phyloP scores from a whole-genome alignment of 2,113 vertebrate genomes.

The Charina bottae region DNA sequence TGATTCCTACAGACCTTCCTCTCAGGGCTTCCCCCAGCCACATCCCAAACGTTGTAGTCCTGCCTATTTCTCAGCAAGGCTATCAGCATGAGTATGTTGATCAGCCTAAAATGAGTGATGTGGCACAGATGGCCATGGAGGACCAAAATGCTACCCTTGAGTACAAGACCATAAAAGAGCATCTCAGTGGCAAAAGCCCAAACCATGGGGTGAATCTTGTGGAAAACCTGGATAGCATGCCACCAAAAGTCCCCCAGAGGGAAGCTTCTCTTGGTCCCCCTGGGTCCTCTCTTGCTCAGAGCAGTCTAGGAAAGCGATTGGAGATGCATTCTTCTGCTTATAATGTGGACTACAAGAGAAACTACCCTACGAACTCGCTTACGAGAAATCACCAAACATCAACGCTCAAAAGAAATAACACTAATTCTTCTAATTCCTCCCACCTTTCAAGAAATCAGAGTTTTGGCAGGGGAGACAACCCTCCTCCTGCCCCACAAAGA shows the following conservation, averaged over 20 bases:
- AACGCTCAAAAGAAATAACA: conserved; percentile 95
- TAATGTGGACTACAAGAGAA: conserved; percentile 87
- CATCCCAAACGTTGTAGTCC: conserved; percentile 94
- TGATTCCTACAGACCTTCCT: conserved; percentile 92
- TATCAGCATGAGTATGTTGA: conserved; percentile 97
- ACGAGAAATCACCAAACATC: conserved; percentile 80
- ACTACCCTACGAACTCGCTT: conserved; percentile 83
- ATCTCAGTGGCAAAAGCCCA: conserved; percentile 84
- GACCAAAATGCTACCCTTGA: conserved; percentile 93
- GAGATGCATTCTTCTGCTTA: conserved; percentile 93
- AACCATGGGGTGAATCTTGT: conserved; percentile 85
- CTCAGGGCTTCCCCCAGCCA: conserved; percentile 94
- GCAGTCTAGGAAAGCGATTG: conserved; percentile 90
- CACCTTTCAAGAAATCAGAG: conserved; percentile 94
- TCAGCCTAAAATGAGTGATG: conserved; percentile 85
- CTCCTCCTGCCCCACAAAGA: conserved; percentile 92
- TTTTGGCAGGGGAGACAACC: conserved; percentile 90
- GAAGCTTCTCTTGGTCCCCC: conserved; percentile 92
- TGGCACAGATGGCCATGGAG: conserved; percentile 82
- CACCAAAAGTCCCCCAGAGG: conserved; percentile 93
- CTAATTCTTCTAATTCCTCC: conserved; percentile 98
- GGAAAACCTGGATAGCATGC: conserved; percentile 85
- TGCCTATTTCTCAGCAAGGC: conserved; percentile 91
- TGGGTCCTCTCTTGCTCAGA: conserved; percentile 76
- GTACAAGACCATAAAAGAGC: conserved; percentile 91